Percentiles rank a stretch among this genome's conserved stretches.
These are phyloP conservation scores for Rousettus leschenaultii DNA, from an alignment of 2,113 vertebrate species.

Conservation along the genomic window DNA sequence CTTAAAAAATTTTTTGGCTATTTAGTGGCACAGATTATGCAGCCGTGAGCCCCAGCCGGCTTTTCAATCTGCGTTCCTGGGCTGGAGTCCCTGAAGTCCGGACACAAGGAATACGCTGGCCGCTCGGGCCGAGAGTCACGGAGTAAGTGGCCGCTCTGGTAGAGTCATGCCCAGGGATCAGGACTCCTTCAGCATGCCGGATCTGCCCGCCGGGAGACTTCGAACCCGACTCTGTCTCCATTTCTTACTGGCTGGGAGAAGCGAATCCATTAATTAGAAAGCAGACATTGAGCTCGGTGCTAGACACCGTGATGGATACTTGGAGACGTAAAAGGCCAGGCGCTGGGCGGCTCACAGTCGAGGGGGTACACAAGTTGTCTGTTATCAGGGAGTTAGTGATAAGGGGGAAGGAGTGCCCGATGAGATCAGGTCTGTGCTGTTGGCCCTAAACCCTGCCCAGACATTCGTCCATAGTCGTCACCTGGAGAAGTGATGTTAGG, in stretches of 20 bases:
- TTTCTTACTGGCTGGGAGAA: not conserved
- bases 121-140: not conserved
- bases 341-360: not conserved
- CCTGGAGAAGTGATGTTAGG: not conserved
- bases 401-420: not conserved
- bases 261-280: not conserved
- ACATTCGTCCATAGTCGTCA: not conserved
- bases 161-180: fast-evolving
- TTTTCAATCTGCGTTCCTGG: not conserved
- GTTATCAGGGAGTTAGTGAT: not conserved
- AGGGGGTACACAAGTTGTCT: too few relatives aligned
- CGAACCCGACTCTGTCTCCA: not conserved
- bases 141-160: not conserved
- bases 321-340: not conserved
- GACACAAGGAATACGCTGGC: not conserved
- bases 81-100: not conserved
- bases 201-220: not conserved
- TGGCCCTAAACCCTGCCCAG: not conserved
- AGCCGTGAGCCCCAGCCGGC: not conserved
- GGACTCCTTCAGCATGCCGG: too few relatives aligned
- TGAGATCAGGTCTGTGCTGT: not conserved
- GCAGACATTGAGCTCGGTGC: not conserved
- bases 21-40: not conserved
- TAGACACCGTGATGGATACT: not conserved
- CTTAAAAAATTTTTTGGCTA: not conserved